Evolutionary conservation across 2,113 vertebrate species (phyloP), one percentile per base, ranked within the genome.

Genomic region (Microtus pennsylvanicus): DNA sequence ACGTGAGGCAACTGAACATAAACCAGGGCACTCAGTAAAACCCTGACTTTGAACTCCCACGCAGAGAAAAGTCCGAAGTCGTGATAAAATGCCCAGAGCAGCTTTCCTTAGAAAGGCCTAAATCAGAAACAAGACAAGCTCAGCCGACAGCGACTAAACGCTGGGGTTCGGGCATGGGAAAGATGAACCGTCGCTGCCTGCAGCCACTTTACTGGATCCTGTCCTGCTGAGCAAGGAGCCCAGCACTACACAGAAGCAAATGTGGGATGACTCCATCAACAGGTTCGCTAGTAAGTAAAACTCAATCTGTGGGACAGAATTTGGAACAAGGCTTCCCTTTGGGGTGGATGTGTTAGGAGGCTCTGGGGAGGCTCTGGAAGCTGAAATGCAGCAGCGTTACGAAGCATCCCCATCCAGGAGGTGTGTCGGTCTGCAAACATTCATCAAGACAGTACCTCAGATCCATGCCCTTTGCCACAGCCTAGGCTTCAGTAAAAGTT

Each of bases 141-240:
- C 77, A 83, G 9, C 11, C 50, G 28, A 63, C 10, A 74, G 50
- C 17, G 16, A 83, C 78, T 67, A 86, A 90, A 82, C 3, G 38
- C 38, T 75, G 72, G 72, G 38, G 14, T 78, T 33, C 3, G 2
- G 45, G 45, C 45, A 30, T 30, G 45, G 45, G 16, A 17, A 28
- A 50, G 50, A 50, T 50, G 50, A 50, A 10, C 50, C 1, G 50
- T 50, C 50, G 50, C 50, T 50, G 50, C 50, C 50, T 50, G 50
- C 50, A 50, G 50, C 45, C 76, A 78, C 17, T 17, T 9, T 50
- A 19, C 45, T 17, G 76, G 13, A 17, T 50, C 26, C 91, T 38
- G 92, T 30, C 45, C 30, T 94, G 83, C 55, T 80, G 14, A 74
- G n/a, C 26, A 76, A 96, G 70, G 95, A 90, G 52, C 22, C 2